Conservation (phyloP, 1,140 invertebrate species). For the Meloidogyne chitwoodi region DNA sequence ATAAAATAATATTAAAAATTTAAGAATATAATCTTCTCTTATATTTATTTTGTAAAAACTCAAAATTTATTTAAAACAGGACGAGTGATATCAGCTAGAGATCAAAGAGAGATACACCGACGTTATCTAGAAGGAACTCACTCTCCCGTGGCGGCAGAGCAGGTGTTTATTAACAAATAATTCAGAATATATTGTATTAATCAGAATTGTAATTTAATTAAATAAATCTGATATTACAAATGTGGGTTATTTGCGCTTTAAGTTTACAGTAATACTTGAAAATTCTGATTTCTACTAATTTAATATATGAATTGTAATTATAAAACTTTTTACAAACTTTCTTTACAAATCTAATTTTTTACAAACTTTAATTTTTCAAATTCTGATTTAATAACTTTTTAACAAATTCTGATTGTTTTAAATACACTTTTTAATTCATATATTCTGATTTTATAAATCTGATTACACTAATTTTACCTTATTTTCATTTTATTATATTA, state of each 20-base stretch:
- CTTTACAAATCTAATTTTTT: neutral
- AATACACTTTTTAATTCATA: neutral
- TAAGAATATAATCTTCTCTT: neutral
- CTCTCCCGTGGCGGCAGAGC: conserved; percentile 8
- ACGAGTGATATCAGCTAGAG: conserved; percentile 6
- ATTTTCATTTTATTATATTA: neutral
- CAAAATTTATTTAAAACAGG: neutral
- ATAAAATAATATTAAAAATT: neutral
- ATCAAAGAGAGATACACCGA: conserved; percentile 11
- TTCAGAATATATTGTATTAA: neutral
- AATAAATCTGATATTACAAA: neutral
- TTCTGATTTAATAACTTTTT: neutral
- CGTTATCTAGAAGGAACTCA: conserved; percentile 2
- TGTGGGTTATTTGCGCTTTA: no score
- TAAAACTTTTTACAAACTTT: neutral
- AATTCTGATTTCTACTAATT: no score
- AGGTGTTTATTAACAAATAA: neutral
- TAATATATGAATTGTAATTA: no score
- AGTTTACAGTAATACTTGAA: no score
- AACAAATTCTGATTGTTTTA: neutral
- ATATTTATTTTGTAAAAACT: neutral
- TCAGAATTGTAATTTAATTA: neutral
- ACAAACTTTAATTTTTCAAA: no score
- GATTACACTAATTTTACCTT: neutral
- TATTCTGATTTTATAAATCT: neutral